Evolutionary conservation across 1,140 invertebrate genomes (phyloP).

Genomic region (Orius insidiosus): DNA sequence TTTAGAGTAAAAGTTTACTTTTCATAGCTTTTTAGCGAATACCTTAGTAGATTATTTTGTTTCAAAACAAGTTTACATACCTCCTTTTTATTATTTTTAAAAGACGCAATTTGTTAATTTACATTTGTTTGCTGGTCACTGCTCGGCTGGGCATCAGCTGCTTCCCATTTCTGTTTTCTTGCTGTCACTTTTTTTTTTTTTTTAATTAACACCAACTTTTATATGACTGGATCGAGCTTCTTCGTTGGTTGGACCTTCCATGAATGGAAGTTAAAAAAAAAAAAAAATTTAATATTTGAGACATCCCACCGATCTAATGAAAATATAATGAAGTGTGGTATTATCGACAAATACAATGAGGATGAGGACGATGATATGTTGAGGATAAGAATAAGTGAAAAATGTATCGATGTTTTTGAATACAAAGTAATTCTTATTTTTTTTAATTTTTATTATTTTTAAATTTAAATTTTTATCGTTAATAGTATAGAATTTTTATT

Average conservation of each 20-base stretch:
- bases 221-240: not conserved
- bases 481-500: constrained; percentile 1
- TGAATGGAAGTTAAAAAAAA: not conserved
- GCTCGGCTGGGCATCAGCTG: constrained; percentile 21
- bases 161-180: constrained; percentile 21
- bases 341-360: constrained; percentile 4
- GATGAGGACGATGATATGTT: not conserved
- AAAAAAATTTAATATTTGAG: constrained; percentile 17
- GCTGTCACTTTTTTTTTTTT: not conserved
- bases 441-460: not conserved
- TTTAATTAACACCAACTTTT: constrained; percentile 1
- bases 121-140: constrained; percentile 18
- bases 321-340: not conserved
- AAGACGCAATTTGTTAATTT: too few relatives aligned
- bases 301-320: constrained; percentile 1
- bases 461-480: not conserved
- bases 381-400: too few relatives aligned
- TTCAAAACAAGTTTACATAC: too few relatives aligned
- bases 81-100: too few relatives aligned
- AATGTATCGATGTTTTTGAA: too few relatives aligned
- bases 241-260: constrained; percentile 3
- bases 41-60: too few relatives aligned
- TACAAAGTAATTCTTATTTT: too few relatives aligned
- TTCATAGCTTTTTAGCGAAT: too few relatives aligned
- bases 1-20: too few relatives aligned